Conservation (phyloP, 2,113 vertebrate species). For the Platysteira castanea region DNA sequence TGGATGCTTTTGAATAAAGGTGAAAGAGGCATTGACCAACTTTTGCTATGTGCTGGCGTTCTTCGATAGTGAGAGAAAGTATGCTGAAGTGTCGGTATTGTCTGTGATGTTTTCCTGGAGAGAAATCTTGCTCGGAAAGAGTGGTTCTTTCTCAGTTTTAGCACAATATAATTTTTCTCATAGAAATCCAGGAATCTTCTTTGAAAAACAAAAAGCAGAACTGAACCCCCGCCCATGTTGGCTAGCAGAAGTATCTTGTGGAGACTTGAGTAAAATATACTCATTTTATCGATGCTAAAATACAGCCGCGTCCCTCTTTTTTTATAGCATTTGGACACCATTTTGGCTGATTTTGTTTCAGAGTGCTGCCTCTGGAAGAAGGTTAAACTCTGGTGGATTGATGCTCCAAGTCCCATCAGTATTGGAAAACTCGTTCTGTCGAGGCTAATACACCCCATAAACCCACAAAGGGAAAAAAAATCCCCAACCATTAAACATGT, state of each 20-base stretch:
- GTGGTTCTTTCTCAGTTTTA: constrained; percentile 23
- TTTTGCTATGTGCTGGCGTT: not conserved
- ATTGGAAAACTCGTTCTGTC: not conserved
- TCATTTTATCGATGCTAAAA: not conserved
- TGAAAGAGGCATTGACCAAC: not conserved
- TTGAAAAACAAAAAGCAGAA: constrained; percentile 41
- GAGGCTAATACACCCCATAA: not conserved
- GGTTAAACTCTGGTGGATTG: not conserved
- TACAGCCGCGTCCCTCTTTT: not conserved
- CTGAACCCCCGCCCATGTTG: not conserved
- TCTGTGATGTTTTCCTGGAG: constrained; percentile 45
- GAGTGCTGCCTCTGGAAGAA: not conserved
- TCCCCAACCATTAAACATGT: not conserved
- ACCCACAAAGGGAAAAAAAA: not conserved
- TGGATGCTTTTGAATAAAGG: not conserved
- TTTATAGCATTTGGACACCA: constrained; percentile 35
- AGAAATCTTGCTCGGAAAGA: constrained; percentile 25
- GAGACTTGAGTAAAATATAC: constrained; percentile 2
- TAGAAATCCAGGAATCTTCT: constrained; percentile 46
- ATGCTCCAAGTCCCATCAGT: not conserved
- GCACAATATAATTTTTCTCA: constrained; percentile 53
- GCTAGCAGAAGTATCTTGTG: not conserved
- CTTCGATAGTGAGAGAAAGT: not conserved
- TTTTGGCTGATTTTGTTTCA: constrained; percentile 13
- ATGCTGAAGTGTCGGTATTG: not conserved